Evolutionary conservation across 1,140 invertebrate species (phyloP), one percentile per base, ranked within the genome.

Genomic region (Drosophila miranda): DNA sequence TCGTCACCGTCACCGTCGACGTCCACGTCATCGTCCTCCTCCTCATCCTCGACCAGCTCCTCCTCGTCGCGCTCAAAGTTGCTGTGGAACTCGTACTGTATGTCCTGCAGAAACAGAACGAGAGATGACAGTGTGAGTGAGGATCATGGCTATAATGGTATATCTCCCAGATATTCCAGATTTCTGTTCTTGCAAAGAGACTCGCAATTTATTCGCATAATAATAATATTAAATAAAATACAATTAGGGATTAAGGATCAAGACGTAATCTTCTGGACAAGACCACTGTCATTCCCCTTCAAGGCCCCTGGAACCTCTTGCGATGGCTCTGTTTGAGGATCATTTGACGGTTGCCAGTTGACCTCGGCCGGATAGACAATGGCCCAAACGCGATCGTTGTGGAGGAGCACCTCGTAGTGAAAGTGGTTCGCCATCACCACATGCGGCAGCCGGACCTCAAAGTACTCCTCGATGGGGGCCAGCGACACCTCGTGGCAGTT

Each of bases 41-140:
- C 62, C 19, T 81, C 77, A 13, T 81, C 88, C 51, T 90, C 89
- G 23, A 55, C 74, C 23, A 90, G 75, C 8, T 90, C 88, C 26
- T 90, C 84, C n/a, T 90, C 89, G 34, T 86, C 89, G 16, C 75
- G 75, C 44, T 89, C 82, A 23, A 90, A 77, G 69, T 90, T 90
- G 64, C 79, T 89, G 55, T 90, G 89, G 53, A 90, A 90, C 63
- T 90, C 89, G 60, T 90, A 90, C 62, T 90, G 90, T 41, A 90
- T 90, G 21, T 90, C 89, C 89, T 90, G 59, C 16, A 51, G 38
- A 13, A 4, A 38, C 8, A 26, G 11, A 16, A 49, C 8, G 4
- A 28, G 23, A 26, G 23, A 26, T 4, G 23, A 26, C 23, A 26
- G 23, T 26, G 23, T 26, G 23, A 26, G 23, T 26, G 23, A 26